phyloP scores from a whole-genome alignment of 2,797 vertebrate species.

The Clarias platycephalus region DNA sequence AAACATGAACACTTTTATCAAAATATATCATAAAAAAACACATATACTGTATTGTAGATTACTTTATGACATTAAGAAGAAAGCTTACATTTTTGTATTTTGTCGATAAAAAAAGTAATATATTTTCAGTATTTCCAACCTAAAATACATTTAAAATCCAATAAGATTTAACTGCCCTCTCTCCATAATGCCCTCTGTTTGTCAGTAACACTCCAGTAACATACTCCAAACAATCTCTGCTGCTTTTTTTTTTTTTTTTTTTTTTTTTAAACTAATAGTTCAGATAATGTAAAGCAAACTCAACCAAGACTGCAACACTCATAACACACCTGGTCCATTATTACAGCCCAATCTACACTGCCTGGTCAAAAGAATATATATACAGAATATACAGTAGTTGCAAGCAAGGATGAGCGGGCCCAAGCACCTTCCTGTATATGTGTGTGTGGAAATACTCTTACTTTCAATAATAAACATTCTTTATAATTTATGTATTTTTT shows the following conservation, averaged over 20 bases:
- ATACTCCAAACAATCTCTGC: too few relatives aligned
- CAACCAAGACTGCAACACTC: background rate
- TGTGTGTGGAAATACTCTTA: too few relatives aligned
- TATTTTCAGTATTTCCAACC: background rate
- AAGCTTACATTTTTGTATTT: background rate
- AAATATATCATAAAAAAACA: background rate
- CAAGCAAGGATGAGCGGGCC: too few relatives aligned
- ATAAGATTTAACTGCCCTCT: background rate
- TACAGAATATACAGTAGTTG: too few relatives aligned
- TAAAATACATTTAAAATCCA: background rate
- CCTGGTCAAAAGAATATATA: too few relatives aligned
- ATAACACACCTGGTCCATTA: background rate
- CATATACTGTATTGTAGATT: background rate
- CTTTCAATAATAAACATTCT: too few relatives aligned
- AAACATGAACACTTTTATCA: background rate
- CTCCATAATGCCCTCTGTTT: constrained; percentile 1
- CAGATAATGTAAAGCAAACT: background rate
- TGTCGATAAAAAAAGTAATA: too few relatives aligned
- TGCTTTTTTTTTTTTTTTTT: background rate
- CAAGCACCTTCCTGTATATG: too few relatives aligned
- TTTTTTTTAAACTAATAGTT: background rate
- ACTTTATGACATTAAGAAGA: background rate
- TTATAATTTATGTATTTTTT: too few relatives aligned
- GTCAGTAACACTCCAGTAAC: background rate
- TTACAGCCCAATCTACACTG: too few relatives aligned